phyloP scores from a whole-genome alignment of 2,888 invertebrate species.

The Acleris literana region DNA sequence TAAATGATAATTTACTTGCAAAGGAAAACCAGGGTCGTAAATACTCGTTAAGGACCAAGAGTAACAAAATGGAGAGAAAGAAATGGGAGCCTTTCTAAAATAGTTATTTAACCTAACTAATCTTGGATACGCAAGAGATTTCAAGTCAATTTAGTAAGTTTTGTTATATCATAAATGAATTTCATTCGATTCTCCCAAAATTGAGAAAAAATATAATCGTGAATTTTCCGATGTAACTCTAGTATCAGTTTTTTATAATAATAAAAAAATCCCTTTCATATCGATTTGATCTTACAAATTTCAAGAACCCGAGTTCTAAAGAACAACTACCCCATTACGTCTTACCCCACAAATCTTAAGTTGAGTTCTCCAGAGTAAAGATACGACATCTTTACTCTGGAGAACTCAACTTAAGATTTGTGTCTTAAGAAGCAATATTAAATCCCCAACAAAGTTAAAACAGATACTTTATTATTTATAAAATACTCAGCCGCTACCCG shows the following conservation, averaged over 20 bases:
- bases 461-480: conserved; percentile 29
- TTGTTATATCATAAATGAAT: too few relatives aligned
- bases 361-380: too few relatives aligned
- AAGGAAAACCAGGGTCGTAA: conserved; percentile 5
- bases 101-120: conserved; percentile 3
- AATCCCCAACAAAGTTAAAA: conserved; percentile 28
- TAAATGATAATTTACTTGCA: conserved; percentile 13
- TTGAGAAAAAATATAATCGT: too few relatives aligned
- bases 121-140: too few relatives aligned
- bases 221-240: too few relatives aligned
- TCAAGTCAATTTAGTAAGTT: too few relatives aligned
- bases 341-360: too few relatives aligned
- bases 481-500: conserved; percentile 15
- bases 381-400: too few relatives aligned
- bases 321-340: conserved; percentile 20
- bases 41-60: conserved; percentile 5
- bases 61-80: conserved; percentile 5
- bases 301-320: conserved; percentile 16
- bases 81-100: background rate
- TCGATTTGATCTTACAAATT: conserved; percentile 3
- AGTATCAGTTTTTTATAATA: too few relatives aligned
- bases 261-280: too few relatives aligned
- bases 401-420: conserved; percentile 31
- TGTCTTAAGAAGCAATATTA: conserved; percentile 29
- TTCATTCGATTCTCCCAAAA: too few relatives aligned